Conservation (phyloP, 2,888 invertebrate genomes). For the Peribatodes rhomboidaria region DNA sequence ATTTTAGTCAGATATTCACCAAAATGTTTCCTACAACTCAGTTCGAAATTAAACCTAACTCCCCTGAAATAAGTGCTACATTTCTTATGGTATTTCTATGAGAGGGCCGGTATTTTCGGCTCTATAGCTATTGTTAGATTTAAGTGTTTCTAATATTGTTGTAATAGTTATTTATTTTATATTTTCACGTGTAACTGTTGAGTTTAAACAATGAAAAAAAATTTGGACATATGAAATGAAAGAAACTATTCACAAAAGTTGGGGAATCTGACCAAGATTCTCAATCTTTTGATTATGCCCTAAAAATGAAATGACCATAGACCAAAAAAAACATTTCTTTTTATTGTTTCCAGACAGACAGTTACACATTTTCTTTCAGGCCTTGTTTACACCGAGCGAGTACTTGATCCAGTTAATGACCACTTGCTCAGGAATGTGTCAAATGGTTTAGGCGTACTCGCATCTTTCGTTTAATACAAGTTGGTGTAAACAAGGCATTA, state of each 20-base stretch:
- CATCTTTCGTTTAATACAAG: not conserved
- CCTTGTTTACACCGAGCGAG: slow-evolving; percentile 24
- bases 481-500: slow-evolving; percentile 41
- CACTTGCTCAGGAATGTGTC: not conserved
- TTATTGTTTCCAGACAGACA: slow-evolving; percentile 6
- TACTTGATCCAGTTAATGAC: slow-evolving; percentile 8
- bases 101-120: slow-evolving; percentile 23
- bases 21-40: slow-evolving; percentile 5
- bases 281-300: not conserved
- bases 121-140: slow-evolving; percentile 30
- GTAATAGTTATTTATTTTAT: slow-evolving; percentile 42
- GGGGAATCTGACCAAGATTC: not conserved
- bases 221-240: not conserved
- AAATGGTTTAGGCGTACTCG: not conserved
- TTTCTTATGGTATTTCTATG: slow-evolving; percentile 30
- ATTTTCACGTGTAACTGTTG: slow-evolving; percentile 30
- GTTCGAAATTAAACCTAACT: slow-evolving; percentile 17
- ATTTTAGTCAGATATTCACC: slow-evolving; percentile 14
- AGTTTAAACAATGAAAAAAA: too few relatives aligned
- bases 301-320: too few relatives aligned
- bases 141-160: slow-evolving; percentile 41
- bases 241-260: not conserved
- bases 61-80: slow-evolving; percentile 38
- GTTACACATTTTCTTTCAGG: slow-evolving; percentile 21
- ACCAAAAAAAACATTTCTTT: not conserved